These are phyloP conservation scores for Ellobium chinense DNA, from an alignment of 2,888 invertebrate species.

Conservation along the genomic window DNA sequence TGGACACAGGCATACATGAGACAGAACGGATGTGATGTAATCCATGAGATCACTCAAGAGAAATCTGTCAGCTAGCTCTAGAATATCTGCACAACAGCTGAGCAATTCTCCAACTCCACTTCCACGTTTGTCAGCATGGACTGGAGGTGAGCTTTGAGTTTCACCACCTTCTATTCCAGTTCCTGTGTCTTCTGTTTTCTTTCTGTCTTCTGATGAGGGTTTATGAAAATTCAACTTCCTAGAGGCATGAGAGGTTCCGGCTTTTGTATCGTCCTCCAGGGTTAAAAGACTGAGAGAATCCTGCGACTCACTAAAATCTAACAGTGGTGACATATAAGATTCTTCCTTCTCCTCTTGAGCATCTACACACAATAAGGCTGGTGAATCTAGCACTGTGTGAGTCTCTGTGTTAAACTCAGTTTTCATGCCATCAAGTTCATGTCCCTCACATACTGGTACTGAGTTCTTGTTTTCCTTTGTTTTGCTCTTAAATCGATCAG, in stretches of 20 bases:
- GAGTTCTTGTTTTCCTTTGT: background rate
- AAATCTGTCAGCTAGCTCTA: constrained; percentile 62
- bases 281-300: constrained; percentile 17
- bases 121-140: background rate
- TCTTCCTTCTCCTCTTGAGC: background rate
- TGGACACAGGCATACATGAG: constrained; percentile 26
- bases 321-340: background rate
- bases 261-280: background rate
- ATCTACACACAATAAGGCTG: background rate
- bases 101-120: background rate
- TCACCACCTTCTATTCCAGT: background rate
- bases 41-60: constrained; percentile 58
- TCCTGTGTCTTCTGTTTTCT: background rate
- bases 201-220: background rate
- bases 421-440: background rate
- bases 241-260: background rate
- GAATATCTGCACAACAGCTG: constrained; percentile 38
- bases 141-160: background rate
- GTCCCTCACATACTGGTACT: background rate
- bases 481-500: background rate
- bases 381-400: background rate
- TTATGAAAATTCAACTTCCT: background rate
- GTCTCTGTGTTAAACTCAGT: background rate
- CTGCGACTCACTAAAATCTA: constrained; percentile 5
- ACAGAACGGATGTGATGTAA: constrained; percentile 51